phyloP scores from a whole-genome alignment of 2,113 vertebrate genomes.

The Hyaena hyaena region DNA sequence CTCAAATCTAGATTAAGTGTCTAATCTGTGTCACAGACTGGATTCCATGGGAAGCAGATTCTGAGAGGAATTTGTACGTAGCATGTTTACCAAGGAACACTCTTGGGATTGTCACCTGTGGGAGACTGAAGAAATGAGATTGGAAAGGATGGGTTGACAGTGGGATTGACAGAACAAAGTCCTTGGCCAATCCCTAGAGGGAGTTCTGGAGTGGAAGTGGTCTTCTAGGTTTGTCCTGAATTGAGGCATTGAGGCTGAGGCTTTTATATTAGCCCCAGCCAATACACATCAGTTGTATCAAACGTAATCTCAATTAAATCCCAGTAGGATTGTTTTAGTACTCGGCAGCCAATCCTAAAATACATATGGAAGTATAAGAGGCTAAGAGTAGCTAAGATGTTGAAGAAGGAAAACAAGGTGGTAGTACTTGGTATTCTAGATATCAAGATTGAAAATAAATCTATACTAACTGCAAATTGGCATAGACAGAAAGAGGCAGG shows the following conservation, averaged over 20 bases:
- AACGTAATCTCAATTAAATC: not conserved
- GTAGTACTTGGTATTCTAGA: not conserved
- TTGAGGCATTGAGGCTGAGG: not conserved
- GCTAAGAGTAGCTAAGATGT: not conserved
- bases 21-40: not conserved
- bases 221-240: not conserved
- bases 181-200: not conserved
- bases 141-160: not conserved
- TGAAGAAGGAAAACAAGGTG: not conserved
- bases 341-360: not conserved
- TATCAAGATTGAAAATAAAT: not conserved
- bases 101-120: not conserved
- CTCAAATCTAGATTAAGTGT: not conserved
- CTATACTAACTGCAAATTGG: not conserved
- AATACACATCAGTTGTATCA: not conserved
- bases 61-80: not conserved
- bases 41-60: not conserved
- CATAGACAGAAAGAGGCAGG: not conserved
- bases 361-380: not conserved
- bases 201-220: not conserved
- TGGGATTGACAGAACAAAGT: not conserved
- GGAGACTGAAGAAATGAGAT: not conserved
- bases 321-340: not conserved
- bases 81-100: not conserved
- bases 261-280: not conserved